Base-by-base conservation (phyloP, 2,797 vertebrate species). In the Ctenopoma kingsleyae region DNA sequence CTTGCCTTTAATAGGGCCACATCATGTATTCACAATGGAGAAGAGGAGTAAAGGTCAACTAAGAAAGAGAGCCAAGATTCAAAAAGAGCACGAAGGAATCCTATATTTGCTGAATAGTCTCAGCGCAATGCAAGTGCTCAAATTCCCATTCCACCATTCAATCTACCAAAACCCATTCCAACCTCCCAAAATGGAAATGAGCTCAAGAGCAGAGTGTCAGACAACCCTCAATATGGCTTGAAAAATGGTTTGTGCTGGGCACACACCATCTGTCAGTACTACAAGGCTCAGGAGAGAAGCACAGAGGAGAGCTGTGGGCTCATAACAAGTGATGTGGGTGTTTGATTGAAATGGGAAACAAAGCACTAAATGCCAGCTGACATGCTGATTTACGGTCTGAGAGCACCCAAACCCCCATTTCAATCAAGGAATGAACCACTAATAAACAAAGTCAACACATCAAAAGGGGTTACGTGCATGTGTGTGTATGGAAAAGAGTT, bases 301-400 rank as follows among this genome's bases (percentile, higher is more conserved):
- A 23, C 69, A 57, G 72, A 82, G 80, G 65, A 76, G 86, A 76
- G 87, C 87, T 72, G 84, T 66, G 83, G 74, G 76, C 81, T 91
- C 87, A 90, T 91, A 92, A 93, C 89, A 93, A 92, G 89, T 84
- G 82, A 75, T 80, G 81, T 55, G 84, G 79, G 90, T 90, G 93
- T 94, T 93, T 93, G 90, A 95, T 94, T 95, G 93, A 94, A 95
- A 94, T 93, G 87, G 90, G 92, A 93, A 94, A 93, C 93, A 94
- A 94, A 94, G 91, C 91, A 93, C 91, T 93, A 94, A 94, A 91
- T 89, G 90, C 91, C 90, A 89, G 85, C 87, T 92, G 91, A 94
- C 92, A 91, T 13, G 71, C 76, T 92, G 93, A 94, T 94, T 93
- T 93, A 94, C 81, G 49, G 81, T 86, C 85, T 17, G 68, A 77